Evolutionary conservation across 2,797 vertebrate genomes (phyloP).

Genomic region (Poeciliopsis turneri): DNA sequence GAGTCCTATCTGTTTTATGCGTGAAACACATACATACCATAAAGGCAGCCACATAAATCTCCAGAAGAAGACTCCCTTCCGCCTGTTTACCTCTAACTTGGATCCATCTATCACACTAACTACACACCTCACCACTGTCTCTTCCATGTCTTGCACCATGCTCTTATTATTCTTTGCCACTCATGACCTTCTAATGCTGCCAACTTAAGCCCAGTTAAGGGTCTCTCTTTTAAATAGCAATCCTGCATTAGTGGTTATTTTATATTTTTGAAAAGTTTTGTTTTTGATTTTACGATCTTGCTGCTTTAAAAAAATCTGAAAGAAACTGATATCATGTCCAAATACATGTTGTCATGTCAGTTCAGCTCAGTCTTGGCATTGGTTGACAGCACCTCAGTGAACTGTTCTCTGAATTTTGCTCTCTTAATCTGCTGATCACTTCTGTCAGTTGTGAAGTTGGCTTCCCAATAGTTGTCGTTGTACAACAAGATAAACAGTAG

Average conservation of each 20-base stretch:
- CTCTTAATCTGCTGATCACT: background rate
- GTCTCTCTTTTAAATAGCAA: too few species aligned
- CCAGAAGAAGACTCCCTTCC: background rate
- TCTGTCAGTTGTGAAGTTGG: background rate
- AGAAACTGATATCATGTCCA: background rate
- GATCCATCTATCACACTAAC: background rate
- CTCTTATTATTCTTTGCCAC: background rate
- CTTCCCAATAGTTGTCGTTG: background rate
- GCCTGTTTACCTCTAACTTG: background rate
- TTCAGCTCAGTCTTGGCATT: background rate
- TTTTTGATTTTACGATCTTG: background rate
- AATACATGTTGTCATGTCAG: background rate
- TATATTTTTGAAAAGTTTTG: too few species aligned
- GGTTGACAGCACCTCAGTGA: constrained; percentile 8
- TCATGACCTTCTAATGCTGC: background rate
- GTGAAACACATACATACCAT: too few species aligned
- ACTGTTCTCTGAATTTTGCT: constrained; percentile 8
- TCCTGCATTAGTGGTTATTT: too few species aligned
- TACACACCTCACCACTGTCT: background rate
- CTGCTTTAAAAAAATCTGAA: background rate
- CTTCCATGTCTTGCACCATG: background rate
- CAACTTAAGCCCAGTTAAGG: background rate
- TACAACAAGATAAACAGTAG: background rate
- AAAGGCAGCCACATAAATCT: too few species aligned
- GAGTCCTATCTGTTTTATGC: too few species aligned